phyloP scores from a whole-genome alignment of 2,797 vertebrate genomes.

The Chromis chromis region DNA sequence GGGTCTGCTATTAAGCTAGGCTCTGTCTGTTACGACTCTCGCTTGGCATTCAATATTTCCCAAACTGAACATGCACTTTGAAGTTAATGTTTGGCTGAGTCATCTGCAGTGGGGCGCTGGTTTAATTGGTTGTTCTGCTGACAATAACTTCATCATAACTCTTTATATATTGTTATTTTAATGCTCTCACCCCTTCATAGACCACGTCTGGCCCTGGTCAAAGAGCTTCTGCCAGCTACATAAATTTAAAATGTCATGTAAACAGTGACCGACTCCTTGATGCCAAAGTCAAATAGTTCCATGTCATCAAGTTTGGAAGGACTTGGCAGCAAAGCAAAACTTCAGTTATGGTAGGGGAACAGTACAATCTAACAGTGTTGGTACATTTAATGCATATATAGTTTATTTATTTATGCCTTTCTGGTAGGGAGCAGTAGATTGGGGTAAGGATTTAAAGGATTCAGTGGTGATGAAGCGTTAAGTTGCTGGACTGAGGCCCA shows the following conservation, averaged over 20 bases:
- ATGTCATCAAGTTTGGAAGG: slow-evolving; percentile 59
- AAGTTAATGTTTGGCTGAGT: slow-evolving; percentile 40
- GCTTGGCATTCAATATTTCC: slow-evolving; percentile 46
- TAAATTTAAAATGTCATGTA: slow-evolving; percentile 57
- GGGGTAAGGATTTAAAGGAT: slow-evolving; percentile 60
- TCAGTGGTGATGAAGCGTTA: slow-evolving; percentile 59
- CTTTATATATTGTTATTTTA: slow-evolving; percentile 54
- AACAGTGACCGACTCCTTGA: slow-evolving; percentile 48
- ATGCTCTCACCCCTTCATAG: slow-evolving; percentile 32
- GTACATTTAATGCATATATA: slow-evolving; percentile 35
- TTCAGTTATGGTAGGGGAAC: slow-evolving; percentile 13
- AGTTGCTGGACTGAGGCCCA: slow-evolving; percentile 59
- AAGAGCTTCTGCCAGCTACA: slow-evolving; percentile 52
- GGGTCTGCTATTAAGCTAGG: slow-evolving; percentile 7
- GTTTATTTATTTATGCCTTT: slow-evolving; percentile 49
- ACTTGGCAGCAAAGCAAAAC: slow-evolving; percentile 49
- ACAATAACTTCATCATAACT: slow-evolving; percentile 54
- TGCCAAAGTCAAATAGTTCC: slow-evolving; percentile 65
- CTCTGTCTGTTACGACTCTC: slow-evolving; percentile 26
- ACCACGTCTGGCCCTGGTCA: slow-evolving; percentile 41
- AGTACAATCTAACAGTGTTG: slow-evolving; percentile 27
- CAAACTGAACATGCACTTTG: slow-evolving; percentile 29
- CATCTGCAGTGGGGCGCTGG: slow-evolving; percentile 15
- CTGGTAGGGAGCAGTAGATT: slow-evolving; percentile 55
- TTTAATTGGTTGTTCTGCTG: slow-evolving; percentile 42